Evolutionary conservation across 2,888 invertebrate genomes (phyloP).

Genomic region (Apamea anceps): DNA sequence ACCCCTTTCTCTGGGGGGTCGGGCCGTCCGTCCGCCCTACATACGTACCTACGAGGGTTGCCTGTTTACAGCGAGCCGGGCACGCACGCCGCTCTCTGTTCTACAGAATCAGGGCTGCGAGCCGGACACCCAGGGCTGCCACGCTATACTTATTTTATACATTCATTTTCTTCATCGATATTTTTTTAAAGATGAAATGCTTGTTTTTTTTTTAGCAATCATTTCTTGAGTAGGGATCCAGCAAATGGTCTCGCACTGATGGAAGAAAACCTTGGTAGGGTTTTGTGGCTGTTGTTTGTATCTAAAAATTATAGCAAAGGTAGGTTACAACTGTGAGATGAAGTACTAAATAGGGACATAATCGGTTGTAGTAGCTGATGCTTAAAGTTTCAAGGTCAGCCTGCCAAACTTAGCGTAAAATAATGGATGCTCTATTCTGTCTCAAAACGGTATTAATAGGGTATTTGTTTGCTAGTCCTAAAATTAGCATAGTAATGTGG

Average conservation of each 20-base stretch:
- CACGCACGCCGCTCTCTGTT: conserved; percentile 89
- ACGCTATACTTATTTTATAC: conserved; percentile 55
- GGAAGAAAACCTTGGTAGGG: background rate
- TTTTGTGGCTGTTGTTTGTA: background rate
- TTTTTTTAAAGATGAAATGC: conserved; percentile 2
- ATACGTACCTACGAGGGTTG: conserved; percentile 84
- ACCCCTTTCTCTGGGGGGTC: conserved; percentile 87
- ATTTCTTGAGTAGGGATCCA: background rate
- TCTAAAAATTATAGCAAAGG: background rate
- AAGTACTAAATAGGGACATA: background rate
- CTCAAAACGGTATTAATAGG: background rate
- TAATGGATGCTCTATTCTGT: background rate
- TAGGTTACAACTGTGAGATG: background rate
- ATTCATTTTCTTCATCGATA: conserved; percentile 36
- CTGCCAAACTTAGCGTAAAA: background rate
- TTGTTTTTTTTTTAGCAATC: background rate
- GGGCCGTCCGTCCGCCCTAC: conserved; percentile 87
- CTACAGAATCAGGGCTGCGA: conserved; percentile 89
- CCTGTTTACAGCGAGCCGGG: conserved; percentile 89
- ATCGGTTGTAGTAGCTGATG: background rate
- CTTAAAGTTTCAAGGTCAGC: background rate
- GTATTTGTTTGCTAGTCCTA: background rate
- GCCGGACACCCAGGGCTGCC: conserved; percentile 88
- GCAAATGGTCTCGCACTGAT: no score
- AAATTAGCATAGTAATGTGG: background rate